phyloP scores from a whole-genome alignment of 2,888 invertebrate genomes.

The Proisotoma minuta region DNA sequence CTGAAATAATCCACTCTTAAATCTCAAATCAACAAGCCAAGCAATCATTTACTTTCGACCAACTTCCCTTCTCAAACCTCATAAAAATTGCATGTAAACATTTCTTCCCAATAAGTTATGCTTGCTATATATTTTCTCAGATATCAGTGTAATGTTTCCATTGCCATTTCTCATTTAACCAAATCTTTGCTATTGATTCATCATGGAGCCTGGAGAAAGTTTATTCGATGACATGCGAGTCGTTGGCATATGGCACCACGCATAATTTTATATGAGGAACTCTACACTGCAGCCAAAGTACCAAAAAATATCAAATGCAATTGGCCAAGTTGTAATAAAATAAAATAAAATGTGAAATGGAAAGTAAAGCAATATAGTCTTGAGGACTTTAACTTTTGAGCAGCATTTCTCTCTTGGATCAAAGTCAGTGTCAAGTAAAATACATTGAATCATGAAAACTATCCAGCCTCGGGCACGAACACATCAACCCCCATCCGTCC shows the following conservation, averaged over 20 bases:
- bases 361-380: background rate
- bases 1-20: too few relatives aligned
- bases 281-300: too few relatives aligned
- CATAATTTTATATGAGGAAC: too few relatives aligned
- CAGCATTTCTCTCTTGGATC: background rate
- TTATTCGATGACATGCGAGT: background rate
- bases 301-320: background rate
- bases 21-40: too few relatives aligned
- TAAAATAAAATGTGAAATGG: conserved; percentile 4
- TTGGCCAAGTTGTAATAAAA: conserved; percentile 2
- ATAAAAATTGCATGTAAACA: conserved; percentile 4
- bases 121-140: too few relatives aligned
- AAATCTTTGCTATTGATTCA: too few relatives aligned
- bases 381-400: background rate
- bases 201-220: background rate
- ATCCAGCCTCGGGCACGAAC: background rate
- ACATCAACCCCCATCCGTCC: background rate
- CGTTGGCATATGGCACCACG: too few relatives aligned
- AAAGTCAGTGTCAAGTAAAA: background rate
- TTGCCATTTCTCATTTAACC: background rate
- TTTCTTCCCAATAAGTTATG: background rate
- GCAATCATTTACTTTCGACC: too few relatives aligned
- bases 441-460: background rate
- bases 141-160: background rate
- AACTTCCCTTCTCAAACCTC: too few relatives aligned